Conservation (phyloP, 2,113 vertebrate genomes). For the Osmerus eperlanus region DNA sequence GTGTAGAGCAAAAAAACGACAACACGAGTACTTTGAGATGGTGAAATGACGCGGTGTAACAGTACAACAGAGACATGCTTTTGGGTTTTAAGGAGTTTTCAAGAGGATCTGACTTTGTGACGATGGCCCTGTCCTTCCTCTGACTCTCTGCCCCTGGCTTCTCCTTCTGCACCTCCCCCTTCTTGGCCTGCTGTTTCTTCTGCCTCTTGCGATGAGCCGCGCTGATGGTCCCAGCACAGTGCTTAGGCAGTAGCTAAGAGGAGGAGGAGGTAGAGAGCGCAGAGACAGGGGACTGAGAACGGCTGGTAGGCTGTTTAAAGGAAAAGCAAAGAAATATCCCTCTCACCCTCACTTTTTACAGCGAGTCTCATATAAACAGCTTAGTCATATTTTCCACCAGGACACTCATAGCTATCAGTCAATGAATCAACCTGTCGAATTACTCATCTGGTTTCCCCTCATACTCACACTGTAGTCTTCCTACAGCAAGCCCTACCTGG, state of each 20-base stretch:
- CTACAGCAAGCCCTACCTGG: too few relatives aligned
- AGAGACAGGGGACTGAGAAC: background rate
- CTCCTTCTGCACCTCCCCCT: conserved; percentile 78
- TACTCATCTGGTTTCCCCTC: too few relatives aligned
- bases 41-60: background rate
- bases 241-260: conserved; percentile 83
- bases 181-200: conserved; percentile 75
- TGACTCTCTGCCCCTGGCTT: conserved; percentile 88
- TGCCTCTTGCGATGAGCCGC: conserved; percentile 81
- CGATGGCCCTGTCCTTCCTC: conserved; percentile 70
- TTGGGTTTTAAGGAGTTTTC: background rate
- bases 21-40: background rate
- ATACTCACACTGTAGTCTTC: too few relatives aligned
- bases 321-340: conserved; percentile 11
- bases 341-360: conserved; percentile 3
- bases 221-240: conserved; percentile 84
- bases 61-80: too few relatives aligned
- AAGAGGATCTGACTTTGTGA: conserved; percentile 70
- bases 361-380: conserved; percentile 2
- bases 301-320: conserved; percentile 15
- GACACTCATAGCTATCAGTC: background rate
- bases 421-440: too few relatives aligned
- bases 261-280: conserved; percentile 1
- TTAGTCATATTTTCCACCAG: conserved; percentile 27
- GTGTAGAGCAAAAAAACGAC: too few relatives aligned